Evolutionary conservation across 2,888 invertebrate species (phyloP), one percentile per base, ranked within the genome.

Genomic region (Drosophila colorata): DNA sequence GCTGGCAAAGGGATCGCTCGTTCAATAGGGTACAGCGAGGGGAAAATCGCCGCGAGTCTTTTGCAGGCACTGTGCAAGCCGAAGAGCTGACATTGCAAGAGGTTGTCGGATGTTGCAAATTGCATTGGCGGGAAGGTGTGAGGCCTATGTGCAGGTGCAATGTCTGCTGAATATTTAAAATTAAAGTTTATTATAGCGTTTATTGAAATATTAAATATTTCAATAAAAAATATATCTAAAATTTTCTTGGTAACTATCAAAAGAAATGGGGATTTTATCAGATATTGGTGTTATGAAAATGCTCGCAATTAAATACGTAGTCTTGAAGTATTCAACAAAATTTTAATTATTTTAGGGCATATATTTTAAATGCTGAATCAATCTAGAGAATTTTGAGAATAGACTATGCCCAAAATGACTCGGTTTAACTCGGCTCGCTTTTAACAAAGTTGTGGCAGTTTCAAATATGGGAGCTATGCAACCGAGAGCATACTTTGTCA

Each of bases 1-100:
- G 58, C 59, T 66, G 68, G 56, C 43, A 43, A 38, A 55, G 33
- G 23, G 25, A 46, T 49, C 53, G 48, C 16, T 16, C 28, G 16
- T 55, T 67, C 60, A 57, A 60, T 20, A 44, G 60, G 48, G 20
- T 14, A 56, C 40, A 37, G 71, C 14, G n/a, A 37, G 16, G 23
- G 20, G 20, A 4, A 38, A 9, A 14, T 14, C 16, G 20, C 48
- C 2, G 11, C 11, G 31, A 46, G 18, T 35, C 46, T 28, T 33
- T 35, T 13, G 23, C n/a, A 37, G 16, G 23, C 33, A 13, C n/a
- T 40, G 33, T 18, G 5, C 20, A 41, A 47, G 56, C 52, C 63
- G 41, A 48, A 37, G 48, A 58, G 40, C 35, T 53, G 44, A 64
- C 40, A 41, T 40, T 31, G 20, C 40, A 47, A 52, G 31, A 25